phyloP scores from a whole-genome alignment of 2,113 vertebrate species.

The Muntiacus reevesi region DNA sequence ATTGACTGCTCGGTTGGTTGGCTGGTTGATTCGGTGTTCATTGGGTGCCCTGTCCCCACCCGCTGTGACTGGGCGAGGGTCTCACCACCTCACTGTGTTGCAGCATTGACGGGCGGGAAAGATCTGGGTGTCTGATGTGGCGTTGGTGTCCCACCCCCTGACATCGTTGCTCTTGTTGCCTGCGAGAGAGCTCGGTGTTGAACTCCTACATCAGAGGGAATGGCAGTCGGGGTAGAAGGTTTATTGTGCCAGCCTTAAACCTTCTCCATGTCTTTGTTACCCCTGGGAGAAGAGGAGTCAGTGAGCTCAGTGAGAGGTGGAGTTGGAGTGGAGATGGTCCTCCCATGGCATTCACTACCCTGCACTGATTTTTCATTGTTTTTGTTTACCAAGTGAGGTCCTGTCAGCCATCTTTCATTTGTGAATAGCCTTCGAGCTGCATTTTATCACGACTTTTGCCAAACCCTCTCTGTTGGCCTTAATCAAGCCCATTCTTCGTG shows the following conservation, averaged over 20 bases:
- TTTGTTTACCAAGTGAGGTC: background rate
- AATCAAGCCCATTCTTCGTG: background rate
- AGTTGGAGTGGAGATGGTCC: background rate
- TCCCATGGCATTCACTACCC: background rate
- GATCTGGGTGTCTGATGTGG: background rate
- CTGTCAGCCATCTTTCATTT: background rate
- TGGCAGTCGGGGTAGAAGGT: background rate
- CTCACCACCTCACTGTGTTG: no score
- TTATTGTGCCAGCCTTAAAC: background rate
- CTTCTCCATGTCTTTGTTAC: background rate
- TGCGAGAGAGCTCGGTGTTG: background rate
- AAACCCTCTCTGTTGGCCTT: background rate
- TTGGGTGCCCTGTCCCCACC: background rate
- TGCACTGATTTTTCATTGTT: background rate
- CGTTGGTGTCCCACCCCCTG: accelerated
- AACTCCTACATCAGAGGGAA: background rate
- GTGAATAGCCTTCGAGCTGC: background rate
- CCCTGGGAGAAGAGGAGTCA: background rate
- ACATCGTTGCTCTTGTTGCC: background rate
- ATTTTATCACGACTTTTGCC: background rate
- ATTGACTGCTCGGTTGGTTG: accelerated
- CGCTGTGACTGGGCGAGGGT: background rate
- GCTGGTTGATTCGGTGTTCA: background rate
- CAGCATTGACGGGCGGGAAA: background rate
- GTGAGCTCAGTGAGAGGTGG: background rate